phyloP scores from a whole-genome alignment of 2,888 invertebrate species.

The Hipparchia semele region DNA sequence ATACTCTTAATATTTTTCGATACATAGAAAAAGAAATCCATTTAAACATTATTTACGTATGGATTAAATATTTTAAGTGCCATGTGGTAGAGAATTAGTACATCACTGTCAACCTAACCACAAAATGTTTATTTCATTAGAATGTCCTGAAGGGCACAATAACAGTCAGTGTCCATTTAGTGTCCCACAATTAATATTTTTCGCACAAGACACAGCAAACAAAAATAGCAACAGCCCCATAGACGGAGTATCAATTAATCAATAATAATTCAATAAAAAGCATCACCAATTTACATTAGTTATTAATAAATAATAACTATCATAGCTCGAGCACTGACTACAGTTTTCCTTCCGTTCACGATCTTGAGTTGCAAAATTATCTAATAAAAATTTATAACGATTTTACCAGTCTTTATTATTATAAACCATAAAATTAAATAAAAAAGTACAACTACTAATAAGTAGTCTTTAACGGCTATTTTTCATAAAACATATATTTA shows the following conservation, averaged over 20 bases:
- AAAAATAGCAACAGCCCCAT: not conserved
- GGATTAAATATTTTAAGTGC: conserved; percentile 1
- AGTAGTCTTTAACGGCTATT: conserved; percentile 2
- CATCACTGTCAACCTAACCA: not conserved
- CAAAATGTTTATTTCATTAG: not conserved
- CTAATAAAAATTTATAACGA: conserved; percentile 37
- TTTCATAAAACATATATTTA: not conserved
- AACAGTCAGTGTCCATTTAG: too few species aligned
- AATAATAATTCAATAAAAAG: not conserved
- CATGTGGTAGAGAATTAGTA: not conserved
- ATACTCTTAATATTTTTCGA: conserved; percentile 35
- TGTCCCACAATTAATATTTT: too few species aligned
- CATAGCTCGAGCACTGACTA: conserved; percentile 1
- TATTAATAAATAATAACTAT: conserved; percentile 6
- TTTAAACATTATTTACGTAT: conserved; percentile 19
- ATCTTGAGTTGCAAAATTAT: not conserved
- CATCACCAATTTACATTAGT: not conserved
- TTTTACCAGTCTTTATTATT: conserved; percentile 50
- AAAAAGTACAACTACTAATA: conserved; percentile 29
- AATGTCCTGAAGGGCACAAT: too few species aligned
- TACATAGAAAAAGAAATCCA: conserved; percentile 24
- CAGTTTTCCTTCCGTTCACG: too few species aligned
- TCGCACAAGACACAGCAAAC: too few species aligned
- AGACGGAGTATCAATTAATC: not conserved
- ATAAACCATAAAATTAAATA: conserved; percentile 34